Evolutionary conservation across 2,797 vertebrate genomes (phyloP), one percentile per base, ranked within the genome.

Genomic region (Nyctalus aviator): DNA sequence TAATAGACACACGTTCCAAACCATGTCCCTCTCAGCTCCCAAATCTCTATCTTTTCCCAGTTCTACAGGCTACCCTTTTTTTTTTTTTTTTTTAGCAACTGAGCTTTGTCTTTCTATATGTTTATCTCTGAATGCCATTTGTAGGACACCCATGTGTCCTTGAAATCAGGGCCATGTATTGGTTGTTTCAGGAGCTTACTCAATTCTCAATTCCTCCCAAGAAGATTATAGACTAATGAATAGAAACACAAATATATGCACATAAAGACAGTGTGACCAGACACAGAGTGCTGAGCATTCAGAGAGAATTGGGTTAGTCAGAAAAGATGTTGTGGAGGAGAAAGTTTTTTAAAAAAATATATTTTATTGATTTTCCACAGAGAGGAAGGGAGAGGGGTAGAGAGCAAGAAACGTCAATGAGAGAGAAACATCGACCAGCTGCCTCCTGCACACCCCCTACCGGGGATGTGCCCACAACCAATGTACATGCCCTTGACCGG

Each of bases 21-120:
- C 66, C 20, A 71, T 68, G 50, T 59, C 20, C 66, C 17, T 46
- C 21, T 88, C n/a, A 76, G 13, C 50, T 94, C 73, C 68, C 37
- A 83, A 69, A 85, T 77, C 64, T 53, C 37, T 66, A 9, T 20
- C 35, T 86, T 85, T 78, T 62, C 93, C 59, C 92, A 88, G n/a
- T 23, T 71, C 69, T 79, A 75, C 6, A 91, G 53, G 35, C 18
- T 44, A 79, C 10, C 8, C 14, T 8, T 8, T 55, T 55, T 53
- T 6, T 53, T 48, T 48, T 50, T 15, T 50, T 50, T 18, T 90
- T 93, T 94, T 79, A 91, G 35, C 1, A 59, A 30, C n/a, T 57
- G 72, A 72, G 13, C 35, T 88, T 96, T 90, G 12, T 69, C 53
- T 91, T 15, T 78, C 77, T 30, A 62, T 66, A 37, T 88, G 59